Evolutionary conservation across 1,140 invertebrate species (phyloP).

Genomic region (Goniozus legneri): DNA sequence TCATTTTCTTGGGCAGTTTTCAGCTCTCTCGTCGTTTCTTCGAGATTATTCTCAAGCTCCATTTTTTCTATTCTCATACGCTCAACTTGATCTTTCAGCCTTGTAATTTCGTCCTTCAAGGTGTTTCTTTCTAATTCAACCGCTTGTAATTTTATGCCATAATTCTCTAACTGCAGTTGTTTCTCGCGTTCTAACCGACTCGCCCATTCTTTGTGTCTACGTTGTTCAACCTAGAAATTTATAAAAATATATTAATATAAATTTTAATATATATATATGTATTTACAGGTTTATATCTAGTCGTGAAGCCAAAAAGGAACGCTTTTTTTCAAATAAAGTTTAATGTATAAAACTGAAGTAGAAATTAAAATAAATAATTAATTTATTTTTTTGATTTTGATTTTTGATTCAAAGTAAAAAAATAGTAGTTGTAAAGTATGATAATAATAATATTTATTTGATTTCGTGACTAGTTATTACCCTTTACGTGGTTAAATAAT

Average conservation of each 20-base stretch:
- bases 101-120: slow-evolving; percentile 70
- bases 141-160: slow-evolving; percentile 74
- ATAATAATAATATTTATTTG: no score
- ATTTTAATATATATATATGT: not conserved
- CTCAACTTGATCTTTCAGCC: slow-evolving; percentile 59
- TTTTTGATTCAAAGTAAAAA: no score
- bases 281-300: not conserved
- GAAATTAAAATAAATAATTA: no score
- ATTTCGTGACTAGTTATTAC: no score
- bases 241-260: slow-evolving; percentile 2
- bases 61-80: slow-evolving; percentile 58
- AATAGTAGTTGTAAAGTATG: no score
- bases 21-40: slow-evolving; percentile 50
- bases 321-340: no score
- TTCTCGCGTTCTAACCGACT: slow-evolving; percentile 81
- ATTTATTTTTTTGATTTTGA: no score
- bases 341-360: no score
- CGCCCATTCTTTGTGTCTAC: slow-evolving; percentile 76
- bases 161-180: slow-evolving; percentile 80
- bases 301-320: no score
- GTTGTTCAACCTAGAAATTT: slow-evolving; percentile 76
- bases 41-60: slow-evolving; percentile 58
- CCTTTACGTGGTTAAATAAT: no score
- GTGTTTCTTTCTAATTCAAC: slow-evolving; percentile 75
- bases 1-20: slow-evolving; percentile 46